Base-by-base conservation (phyloP, 2,797 vertebrate genomes). In the Rhyacichthys aspro region DNA sequence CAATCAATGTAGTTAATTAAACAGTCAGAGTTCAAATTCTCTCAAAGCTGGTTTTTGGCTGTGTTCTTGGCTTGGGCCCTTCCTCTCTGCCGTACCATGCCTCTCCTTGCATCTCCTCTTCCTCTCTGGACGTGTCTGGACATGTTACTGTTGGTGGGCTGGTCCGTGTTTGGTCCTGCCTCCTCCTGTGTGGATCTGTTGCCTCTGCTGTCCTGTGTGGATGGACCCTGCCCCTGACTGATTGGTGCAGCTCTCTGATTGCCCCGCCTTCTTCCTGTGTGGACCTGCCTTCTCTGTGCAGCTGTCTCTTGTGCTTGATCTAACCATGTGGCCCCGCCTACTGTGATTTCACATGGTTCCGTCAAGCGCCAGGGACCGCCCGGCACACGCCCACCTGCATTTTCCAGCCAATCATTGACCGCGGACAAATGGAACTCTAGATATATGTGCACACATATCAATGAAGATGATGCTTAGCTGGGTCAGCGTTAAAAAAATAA, bases 241-340 rank as follows among this genome's bases (percentile, higher is more conserved):
- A 86, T 58, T 86, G 85, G 84, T 72, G 79, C 85, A 78, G 74
- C 79, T 84, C 79, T 79, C 74, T 84, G 78, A 52, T 52, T 82
- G 77, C 76, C 79, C 81, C 80, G 46, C 77, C 88, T 79, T 87
- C 85, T 79, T 89, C 85, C 89, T 89, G 84, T 88, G 87, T 84
- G 88, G 89, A 89, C 81, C 88, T 83, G 83, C 88, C 82, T 80
- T 87, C 83, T 87, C 86, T 76, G 89, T 87, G 94, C 94, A 93
- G 95, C 96, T 98, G 98, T 98, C 96, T 98, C 95, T 99, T 99
- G 97, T 99, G 97, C 97, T 99, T 99, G 97, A 99, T 99, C 97
- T 99, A 99, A 99, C 97, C 97, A 99, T 99, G 97, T 99, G 97
- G 95, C 97, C 94, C 92, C 91, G 94, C 96, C 93, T 94, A 92